phyloP scores from a whole-genome alignment of 2,113 vertebrate genomes.

The Herpailurus yagouaroundi region DNA sequence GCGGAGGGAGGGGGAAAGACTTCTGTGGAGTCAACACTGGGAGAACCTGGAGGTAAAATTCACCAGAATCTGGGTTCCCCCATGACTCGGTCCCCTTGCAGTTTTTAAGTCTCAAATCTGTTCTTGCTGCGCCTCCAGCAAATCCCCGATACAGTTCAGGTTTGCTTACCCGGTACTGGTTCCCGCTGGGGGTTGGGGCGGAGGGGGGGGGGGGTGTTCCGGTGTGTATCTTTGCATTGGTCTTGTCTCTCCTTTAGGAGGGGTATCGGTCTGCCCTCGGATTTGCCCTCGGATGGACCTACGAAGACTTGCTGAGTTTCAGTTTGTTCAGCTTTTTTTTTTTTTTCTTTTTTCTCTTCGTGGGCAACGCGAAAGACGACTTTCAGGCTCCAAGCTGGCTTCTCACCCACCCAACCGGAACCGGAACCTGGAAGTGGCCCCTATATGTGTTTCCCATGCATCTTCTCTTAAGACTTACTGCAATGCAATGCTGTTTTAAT shows the following conservation, averaged over 20 bases:
- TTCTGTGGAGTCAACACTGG: neutral
- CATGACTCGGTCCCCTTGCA: too few relatives aligned
- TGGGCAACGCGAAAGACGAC: too few relatives aligned
- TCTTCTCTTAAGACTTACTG: neutral
- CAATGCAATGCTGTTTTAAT: neutral
- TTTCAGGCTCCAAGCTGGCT: neutral
- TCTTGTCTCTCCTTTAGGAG: neutral
- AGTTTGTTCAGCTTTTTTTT: neutral
- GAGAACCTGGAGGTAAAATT: neutral
- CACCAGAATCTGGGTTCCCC: fast-evolving
- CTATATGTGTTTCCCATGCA: neutral
- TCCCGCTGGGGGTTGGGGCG: fast-evolving
- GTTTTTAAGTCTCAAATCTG: neutral
- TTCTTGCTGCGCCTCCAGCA: neutral
- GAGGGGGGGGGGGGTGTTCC: neutral
- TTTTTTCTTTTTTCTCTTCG: neutral
- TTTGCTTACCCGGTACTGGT: fast-evolving
- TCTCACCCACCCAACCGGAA: fast-evolving
- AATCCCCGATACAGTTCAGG: neutral
- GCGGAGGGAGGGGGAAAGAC: neutral
- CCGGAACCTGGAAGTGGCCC: fast-evolving
- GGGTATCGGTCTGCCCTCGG: fast-evolving
- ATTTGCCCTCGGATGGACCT: neutral
- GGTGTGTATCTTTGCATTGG: neutral
- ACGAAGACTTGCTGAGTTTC: neutral